Conservation (phyloP, 1,140 invertebrate species). For the Acromyrmex charruanus region DNA sequence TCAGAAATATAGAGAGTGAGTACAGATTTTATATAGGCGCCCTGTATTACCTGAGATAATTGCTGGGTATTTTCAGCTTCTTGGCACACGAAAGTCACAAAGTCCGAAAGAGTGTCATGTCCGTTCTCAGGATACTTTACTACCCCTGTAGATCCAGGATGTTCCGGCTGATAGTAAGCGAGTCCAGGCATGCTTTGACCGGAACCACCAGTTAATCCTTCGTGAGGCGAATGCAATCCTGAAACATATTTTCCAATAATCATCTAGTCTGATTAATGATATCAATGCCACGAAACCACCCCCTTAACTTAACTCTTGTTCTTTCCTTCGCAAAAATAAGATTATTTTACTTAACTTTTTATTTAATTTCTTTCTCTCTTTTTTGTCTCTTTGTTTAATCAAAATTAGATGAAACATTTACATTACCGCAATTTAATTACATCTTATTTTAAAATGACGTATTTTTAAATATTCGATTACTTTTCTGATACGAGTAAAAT, state of each 20-base stretch:
- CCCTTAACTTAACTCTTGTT: slow-evolving; percentile 70
- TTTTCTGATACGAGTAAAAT: slow-evolving; percentile 1
- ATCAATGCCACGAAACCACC: slow-evolving; percentile 79
- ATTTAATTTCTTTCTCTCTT: background rate
- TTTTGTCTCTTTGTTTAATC: background rate
- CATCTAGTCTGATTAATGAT: slow-evolving; percentile 42
- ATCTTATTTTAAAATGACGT: background rate
- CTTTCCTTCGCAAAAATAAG: slow-evolving; percentile 31
- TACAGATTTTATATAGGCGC: no score
- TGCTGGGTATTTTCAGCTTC: slow-evolving; percentile 95
- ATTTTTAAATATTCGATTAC: background rate
- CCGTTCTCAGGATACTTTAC: slow-evolving; percentile 94
- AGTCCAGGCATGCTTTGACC: slow-evolving; percentile 90
- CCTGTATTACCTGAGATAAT: slow-evolving; percentile 90
- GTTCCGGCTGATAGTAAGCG: slow-evolving; percentile 89
- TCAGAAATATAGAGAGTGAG: no score
- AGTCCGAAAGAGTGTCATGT: slow-evolving; percentile 97
- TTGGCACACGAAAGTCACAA: slow-evolving; percentile 98
- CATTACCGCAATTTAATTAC: background rate
- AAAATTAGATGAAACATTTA: slow-evolving; percentile 29
- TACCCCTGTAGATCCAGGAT: slow-evolving; percentile 88
- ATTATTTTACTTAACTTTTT: slow-evolving; percentile 11
- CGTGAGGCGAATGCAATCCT: slow-evolving; percentile 88
- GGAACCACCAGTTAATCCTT: slow-evolving; percentile 90
- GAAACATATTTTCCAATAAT: slow-evolving; percentile 80